These are phyloP conservation scores for Hydropsyche tenuis DNA, from an alignment of 1,140 invertebrate genomes.

Conservation along the genomic window DNA sequence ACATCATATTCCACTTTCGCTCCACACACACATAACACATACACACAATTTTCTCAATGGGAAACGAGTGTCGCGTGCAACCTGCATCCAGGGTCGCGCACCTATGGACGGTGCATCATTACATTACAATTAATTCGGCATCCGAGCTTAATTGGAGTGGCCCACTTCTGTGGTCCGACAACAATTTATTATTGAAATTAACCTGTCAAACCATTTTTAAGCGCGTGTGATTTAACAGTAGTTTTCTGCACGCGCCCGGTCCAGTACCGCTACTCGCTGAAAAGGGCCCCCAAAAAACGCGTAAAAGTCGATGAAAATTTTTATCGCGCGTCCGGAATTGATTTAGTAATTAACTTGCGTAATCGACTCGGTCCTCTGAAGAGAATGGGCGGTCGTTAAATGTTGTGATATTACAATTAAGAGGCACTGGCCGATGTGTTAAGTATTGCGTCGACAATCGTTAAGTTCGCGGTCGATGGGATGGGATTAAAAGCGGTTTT, in stretches of 20 bases:
- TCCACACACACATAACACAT: not conserved
- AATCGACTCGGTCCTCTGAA: not conserved
- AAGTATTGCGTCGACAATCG: too few species aligned
- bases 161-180: slow-evolving; percentile 43
- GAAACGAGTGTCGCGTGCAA: not conserved
- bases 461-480: too few species aligned
- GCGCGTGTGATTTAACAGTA: slow-evolving; percentile 42
- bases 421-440: too few species aligned
- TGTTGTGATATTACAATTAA: too few species aligned
- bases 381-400: too few species aligned
- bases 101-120: slow-evolving; percentile 35
- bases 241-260: slow-evolving; percentile 42
- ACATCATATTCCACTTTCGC: not conserved
- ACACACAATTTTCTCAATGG: not conserved
- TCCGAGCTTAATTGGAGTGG: slow-evolving; percentile 48
- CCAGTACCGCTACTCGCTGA: slow-evolving; percentile 33
- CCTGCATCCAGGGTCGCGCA: not conserved
- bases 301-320: slow-evolving; percentile 35
- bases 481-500: too few species aligned
- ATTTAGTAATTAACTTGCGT: slow-evolving; percentile 1
- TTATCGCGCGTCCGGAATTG: slow-evolving; percentile 6
- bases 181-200: slow-evolving; percentile 51
- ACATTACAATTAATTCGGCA: slow-evolving; percentile 49
- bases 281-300: slow-evolving; percentile 22
- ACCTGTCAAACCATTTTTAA: slow-evolving; percentile 49